phyloP scores from a whole-genome alignment of 2,888 invertebrate genomes.

The Amphipoea lucens region DNA sequence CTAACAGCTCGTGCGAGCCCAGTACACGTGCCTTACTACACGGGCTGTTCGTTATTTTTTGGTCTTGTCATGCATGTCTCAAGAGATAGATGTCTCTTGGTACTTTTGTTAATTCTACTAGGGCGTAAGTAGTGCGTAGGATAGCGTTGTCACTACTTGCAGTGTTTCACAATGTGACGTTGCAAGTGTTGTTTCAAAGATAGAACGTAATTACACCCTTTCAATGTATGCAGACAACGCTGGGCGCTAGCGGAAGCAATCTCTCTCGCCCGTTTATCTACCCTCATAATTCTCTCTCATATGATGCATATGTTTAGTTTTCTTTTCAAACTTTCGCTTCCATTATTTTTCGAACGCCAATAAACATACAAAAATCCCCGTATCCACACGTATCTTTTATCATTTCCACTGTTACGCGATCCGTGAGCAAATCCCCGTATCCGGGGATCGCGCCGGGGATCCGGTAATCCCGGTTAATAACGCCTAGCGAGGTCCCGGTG shows the following conservation, averaged over 20 bases:
- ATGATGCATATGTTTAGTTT: conserved; percentile 55
- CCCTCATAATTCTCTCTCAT: conserved; percentile 60
- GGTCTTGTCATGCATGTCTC: conserved; percentile 61
- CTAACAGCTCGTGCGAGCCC: conserved; percentile 78
- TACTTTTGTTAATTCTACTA: conserved; percentile 57
- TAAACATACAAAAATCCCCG: conserved; percentile 67
- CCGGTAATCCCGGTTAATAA: conserved; percentile 90
- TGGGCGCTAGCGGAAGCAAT: conserved; percentile 57
- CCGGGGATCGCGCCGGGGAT: conserved; percentile 85
- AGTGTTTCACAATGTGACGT: conserved; percentile 39
- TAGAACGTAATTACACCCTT: conserved; percentile 63
- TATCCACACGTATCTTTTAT: conserved; percentile 85
- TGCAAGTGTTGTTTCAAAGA: conserved; percentile 54
- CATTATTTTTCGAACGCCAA: conserved; percentile 61
- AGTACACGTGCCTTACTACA: conserved; percentile 69
- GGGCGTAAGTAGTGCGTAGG: conserved; percentile 56
- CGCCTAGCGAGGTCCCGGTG: conserved; percentile 76
- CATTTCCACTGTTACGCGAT: conserved; percentile 87
- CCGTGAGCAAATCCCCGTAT: conserved; percentile 89
- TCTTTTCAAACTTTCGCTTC: conserved; percentile 58
- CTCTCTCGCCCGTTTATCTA: conserved; percentile 53
- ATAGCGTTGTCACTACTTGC: conserved; percentile 41
- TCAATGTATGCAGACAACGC: conserved; percentile 57
- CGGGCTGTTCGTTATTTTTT: conserved; percentile 62
- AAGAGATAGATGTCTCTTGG: conserved; percentile 60